These are phyloP conservation scores for Recurvirostra avosetta DNA, from an alignment of 2,113 vertebrate genomes.

Conservation along the genomic window DNA sequence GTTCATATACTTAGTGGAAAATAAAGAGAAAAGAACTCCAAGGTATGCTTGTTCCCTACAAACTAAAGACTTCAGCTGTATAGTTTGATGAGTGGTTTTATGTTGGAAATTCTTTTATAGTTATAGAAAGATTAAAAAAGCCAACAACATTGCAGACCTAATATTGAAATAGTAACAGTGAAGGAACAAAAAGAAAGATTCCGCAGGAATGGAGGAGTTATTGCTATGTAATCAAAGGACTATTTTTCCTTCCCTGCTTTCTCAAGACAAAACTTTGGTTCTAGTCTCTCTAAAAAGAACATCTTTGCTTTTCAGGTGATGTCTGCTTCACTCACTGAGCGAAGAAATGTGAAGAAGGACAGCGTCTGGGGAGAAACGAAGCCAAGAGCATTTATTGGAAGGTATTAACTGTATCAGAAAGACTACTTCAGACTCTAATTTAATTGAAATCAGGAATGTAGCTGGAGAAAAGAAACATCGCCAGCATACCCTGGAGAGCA, in stretches of 20 bases:
- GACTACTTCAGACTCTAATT: conserved; percentile 47
- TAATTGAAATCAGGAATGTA: conserved; percentile 50
- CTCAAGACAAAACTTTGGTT: not conserved
- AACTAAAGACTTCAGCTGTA: not conserved
- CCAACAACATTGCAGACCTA: not conserved
- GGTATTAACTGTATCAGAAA: conserved; percentile 39
- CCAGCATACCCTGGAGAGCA: conserved; percentile 28
- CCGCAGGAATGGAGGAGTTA: not conserved
- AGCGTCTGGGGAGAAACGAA: not conserved
- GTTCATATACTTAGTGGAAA: not conserved
- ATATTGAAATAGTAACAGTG: not conserved
- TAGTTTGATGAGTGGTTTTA: not conserved
- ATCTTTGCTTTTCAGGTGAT: not conserved
- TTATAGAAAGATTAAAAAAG: not conserved
- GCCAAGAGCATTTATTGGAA: conserved; percentile 37
- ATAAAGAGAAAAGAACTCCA: conserved; percentile 22
- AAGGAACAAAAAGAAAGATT: not conserved
- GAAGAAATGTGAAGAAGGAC: not conserved
- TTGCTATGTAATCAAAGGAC: not conserved
- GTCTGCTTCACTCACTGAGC: not conserved
- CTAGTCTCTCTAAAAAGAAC: not conserved
- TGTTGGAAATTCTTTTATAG: conserved; percentile 3
- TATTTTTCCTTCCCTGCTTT: not conserved
- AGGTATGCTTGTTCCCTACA: not conserved
- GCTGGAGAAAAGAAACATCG: conserved; percentile 20